phyloP scores from a whole-genome alignment of 2,113 vertebrate genomes.

The Polyodon spathula region DNA sequence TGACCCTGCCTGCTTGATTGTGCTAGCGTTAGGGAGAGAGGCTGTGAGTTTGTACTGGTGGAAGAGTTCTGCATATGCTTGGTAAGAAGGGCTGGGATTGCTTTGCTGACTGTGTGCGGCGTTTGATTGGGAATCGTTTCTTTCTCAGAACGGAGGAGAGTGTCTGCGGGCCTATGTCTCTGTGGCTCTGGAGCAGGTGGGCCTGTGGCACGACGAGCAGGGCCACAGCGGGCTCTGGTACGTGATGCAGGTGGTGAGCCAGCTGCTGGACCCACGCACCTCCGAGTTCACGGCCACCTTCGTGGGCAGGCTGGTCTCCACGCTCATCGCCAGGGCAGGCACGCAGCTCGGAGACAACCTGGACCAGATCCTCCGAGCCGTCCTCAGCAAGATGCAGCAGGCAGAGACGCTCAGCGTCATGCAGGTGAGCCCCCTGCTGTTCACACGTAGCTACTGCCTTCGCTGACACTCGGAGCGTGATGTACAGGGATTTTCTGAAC shows the following conservation, averaged over 20 bases:
- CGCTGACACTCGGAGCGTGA: too few relatives aligned
- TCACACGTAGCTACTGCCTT: not conserved
- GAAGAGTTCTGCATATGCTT: too few relatives aligned
- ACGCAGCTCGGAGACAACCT: slow-evolving; percentile 88
- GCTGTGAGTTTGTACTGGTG: too few relatives aligned
- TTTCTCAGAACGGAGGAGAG: slow-evolving; percentile 81
- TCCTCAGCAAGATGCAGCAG: slow-evolving; percentile 98
- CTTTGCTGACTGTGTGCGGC: not conserved
- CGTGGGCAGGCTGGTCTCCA: slow-evolving; percentile 89
- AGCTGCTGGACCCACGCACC: slow-evolving; percentile 88
- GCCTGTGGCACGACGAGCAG: slow-evolving; percentile 87
- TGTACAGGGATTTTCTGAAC: not conserved
- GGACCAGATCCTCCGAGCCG: slow-evolving; percentile 90
- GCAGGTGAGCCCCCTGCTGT: slow-evolving; percentile 63
- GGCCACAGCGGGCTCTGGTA: slow-evolving; percentile 96
- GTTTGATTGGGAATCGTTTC: not conserved
- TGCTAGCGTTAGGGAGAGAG: too few relatives aligned
- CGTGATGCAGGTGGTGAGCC: slow-evolving; percentile 95
- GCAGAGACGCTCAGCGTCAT: slow-evolving; percentile 93
- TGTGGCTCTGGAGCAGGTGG: slow-evolving; percentile 82
- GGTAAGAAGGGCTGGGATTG: too few relatives aligned
- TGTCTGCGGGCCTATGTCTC: slow-evolving; percentile 92
- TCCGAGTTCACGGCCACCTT: slow-evolving; percentile 94
- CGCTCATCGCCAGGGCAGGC: slow-evolving; percentile 83
- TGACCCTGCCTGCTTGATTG: too few relatives aligned